phyloP scores from a whole-genome alignment of 2,113 vertebrate genomes.

The Cryptoleucopteryx plumbea region DNA sequence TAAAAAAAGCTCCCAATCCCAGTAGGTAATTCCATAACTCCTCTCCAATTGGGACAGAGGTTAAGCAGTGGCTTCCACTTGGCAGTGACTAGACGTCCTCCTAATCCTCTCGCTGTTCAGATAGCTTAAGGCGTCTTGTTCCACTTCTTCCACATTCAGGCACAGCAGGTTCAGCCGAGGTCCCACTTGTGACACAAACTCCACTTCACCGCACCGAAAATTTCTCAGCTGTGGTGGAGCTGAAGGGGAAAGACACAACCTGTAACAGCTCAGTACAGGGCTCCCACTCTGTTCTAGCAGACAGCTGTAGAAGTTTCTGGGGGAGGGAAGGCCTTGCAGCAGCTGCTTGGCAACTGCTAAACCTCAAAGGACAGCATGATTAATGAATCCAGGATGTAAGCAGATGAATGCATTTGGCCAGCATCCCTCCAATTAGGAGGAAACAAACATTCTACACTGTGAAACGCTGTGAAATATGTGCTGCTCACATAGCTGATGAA shows the following conservation, averaged over 20 bases:
- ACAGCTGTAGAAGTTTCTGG: background rate
- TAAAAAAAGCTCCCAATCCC: background rate
- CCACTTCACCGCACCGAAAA: conserved; percentile 42
- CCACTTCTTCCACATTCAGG: conserved; percentile 46
- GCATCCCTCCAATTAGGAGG: background rate
- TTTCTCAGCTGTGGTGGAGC: conserved; percentile 42
- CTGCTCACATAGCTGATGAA: background rate
- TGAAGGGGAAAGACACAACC: background rate
- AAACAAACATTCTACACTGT: background rate
- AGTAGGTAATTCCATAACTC: background rate
- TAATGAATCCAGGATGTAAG: background rate
- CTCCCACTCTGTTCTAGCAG: background rate
- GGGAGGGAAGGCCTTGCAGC: background rate
- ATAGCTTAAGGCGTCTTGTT: background rate
- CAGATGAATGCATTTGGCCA: background rate
- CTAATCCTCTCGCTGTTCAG: conserved; percentile 15
- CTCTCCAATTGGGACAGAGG: background rate
- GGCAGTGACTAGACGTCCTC: background rate
- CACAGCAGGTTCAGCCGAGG: conserved; percentile 3
- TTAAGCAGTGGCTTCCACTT: background rate
- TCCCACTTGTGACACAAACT: conserved; percentile 40
- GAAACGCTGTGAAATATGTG: background rate
- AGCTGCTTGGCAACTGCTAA: background rate
- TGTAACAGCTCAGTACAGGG: background rate
- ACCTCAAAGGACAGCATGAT: background rate